Evolutionary conservation across 2,888 invertebrate species (phyloP).

Genomic region (Drosophila meridionalis): DNA sequence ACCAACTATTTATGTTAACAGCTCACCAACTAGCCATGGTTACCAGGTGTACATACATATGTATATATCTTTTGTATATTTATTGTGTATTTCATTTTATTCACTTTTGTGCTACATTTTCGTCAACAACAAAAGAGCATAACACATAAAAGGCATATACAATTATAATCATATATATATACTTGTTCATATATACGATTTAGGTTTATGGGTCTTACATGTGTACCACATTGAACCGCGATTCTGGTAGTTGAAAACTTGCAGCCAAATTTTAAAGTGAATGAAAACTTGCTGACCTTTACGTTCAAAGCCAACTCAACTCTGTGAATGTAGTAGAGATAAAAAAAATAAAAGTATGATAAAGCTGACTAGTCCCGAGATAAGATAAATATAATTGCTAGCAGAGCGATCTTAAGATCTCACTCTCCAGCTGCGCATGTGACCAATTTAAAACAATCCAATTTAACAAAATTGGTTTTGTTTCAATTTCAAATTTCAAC

Average conservation of each 20-base stretch:
- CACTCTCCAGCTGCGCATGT: neutral
- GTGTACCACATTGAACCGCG: constrained; percentile 62
- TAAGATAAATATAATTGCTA: constrained; percentile 19
- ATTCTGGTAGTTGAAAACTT: constrained; percentile 43
- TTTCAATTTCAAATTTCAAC: constrained; percentile 20
- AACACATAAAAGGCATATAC: constrained; percentile 4
- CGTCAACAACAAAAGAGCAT: constrained; percentile 44
- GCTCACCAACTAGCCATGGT: constrained; percentile 19
- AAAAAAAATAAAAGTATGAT: constrained; percentile 27
- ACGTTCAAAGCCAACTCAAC: constrained; percentile 52
- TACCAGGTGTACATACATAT: constrained; percentile 20
- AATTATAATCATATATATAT: constrained; percentile 10
- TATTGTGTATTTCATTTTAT: constrained; percentile 29
- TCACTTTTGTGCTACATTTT: constrained; percentile 58
- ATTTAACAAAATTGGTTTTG: constrained; percentile 13
- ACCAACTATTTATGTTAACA: constrained; percentile 15
- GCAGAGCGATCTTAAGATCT: neutral
- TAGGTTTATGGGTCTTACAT: constrained; percentile 54
- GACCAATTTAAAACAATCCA: constrained; percentile 12
- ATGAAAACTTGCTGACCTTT: constrained; percentile 72
- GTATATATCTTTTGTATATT: constrained; percentile 21
- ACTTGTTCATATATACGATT: constrained; percentile 11
- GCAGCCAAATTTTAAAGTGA: constrained; percentile 23
- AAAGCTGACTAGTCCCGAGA: constrained; percentile 7
- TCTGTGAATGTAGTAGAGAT: constrained; percentile 45